phyloP scores from a whole-genome alignment of 2,113 vertebrate species.

The Cranoglanis bouderius region DNA sequence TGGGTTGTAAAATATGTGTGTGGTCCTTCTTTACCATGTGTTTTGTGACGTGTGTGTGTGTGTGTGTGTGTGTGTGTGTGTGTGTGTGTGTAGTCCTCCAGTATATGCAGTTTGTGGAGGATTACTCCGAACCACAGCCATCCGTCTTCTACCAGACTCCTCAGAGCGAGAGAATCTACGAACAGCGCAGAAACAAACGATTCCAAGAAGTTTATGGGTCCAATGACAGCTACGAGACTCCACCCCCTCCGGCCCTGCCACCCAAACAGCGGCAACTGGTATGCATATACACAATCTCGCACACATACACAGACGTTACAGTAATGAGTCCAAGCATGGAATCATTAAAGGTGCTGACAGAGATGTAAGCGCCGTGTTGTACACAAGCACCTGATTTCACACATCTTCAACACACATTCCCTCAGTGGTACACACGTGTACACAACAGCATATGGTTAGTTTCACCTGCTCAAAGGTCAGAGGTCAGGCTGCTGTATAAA shows the following conservation, averaged over 20 bases:
- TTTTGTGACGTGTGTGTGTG: not conserved
- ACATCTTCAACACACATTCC: not conserved
- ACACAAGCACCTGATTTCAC: not conserved
- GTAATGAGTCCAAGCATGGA: not conserved
- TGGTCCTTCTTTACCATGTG: not conserved
- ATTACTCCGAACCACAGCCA: slow-evolving; percentile 97
- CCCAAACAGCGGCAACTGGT: slow-evolving; percentile 98
- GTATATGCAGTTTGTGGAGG: slow-evolving; percentile 98
- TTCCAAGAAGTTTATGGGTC: slow-evolving; percentile 95
- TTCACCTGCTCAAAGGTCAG: slow-evolving; percentile 11
- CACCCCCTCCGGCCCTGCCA: slow-evolving; percentile 88
- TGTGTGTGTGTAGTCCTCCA: slow-evolving; percentile 81
- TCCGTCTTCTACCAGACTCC: slow-evolving; percentile 96
- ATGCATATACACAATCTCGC: not conserved
- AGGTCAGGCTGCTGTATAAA: slow-evolving; percentile 20
- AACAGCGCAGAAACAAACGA: slow-evolving; percentile 87
- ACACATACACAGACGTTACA: not conserved
- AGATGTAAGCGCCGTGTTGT: not conserved
- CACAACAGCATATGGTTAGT: not conserved
- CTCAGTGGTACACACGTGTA: not conserved
- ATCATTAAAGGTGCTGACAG: not conserved
- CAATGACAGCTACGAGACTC: slow-evolving; percentile 82
- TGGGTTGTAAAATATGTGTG: not conserved
- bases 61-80: slow-evolving; percentile 19
- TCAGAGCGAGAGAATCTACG: slow-evolving; percentile 95